Conservation (phyloP, 2,797 vertebrate species). For the Lepidocolaptes lacrymiger region DNA sequence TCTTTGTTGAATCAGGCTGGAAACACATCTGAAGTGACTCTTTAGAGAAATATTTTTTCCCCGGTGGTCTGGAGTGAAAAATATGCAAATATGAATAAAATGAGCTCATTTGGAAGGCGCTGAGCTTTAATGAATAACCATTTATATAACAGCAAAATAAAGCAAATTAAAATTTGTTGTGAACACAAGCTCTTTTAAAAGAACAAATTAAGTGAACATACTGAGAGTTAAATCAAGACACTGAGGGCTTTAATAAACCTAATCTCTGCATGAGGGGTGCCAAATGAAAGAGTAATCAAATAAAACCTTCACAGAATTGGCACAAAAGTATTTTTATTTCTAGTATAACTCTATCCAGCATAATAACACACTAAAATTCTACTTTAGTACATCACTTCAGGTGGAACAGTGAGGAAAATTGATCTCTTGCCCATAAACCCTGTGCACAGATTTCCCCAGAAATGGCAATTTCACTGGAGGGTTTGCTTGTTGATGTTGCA, state of each 20-base stretch:
- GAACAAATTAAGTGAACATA: conserved; percentile 32
- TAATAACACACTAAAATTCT: background rate
- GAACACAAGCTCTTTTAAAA: conserved; percentile 36
- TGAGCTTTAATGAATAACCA: conserved; percentile 38
- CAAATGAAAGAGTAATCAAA: background rate
- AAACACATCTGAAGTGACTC: conserved; percentile 12
- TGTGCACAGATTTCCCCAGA: background rate
- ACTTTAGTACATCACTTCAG: background rate
- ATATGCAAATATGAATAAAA: conserved; percentile 48
- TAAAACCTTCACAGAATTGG: background rate
- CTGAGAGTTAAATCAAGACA: conserved; percentile 20
- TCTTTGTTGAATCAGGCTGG: background rate
- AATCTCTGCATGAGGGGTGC: background rate
- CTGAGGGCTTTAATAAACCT: conserved; percentile 17
- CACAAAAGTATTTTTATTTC: background rate
- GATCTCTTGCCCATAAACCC: background rate
- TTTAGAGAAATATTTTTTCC: conserved; percentile 22
- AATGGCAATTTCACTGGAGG: conserved; percentile 31
- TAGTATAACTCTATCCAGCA: background rate
- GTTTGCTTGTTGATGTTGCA: conserved; percentile 20
- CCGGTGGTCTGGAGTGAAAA: conserved; percentile 40
- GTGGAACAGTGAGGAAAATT: conserved; percentile 5
- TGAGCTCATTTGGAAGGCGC: conserved; percentile 14
- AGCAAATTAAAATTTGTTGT: conserved; percentile 39
- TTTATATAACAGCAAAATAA: conserved; percentile 46